Conservation (phyloP, 2,888 invertebrate genomes). For the Ashinkailepas kermadecensis region DNA sequence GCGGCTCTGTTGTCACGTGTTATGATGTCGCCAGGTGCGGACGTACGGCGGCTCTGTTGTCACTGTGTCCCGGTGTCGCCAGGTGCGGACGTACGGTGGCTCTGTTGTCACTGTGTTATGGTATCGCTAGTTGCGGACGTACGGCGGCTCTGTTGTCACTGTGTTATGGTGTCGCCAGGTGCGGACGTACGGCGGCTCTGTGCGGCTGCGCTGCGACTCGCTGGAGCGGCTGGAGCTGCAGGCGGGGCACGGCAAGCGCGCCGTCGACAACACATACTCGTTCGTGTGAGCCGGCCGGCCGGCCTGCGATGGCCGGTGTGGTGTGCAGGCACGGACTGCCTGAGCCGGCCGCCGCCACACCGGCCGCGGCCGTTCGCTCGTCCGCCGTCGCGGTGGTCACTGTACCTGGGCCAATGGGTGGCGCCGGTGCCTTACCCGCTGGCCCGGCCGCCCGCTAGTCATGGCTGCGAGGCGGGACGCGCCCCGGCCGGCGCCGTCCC, state of each 20-base stretch:
- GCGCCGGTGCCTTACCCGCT: background rate
- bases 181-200: conserved; percentile 70
- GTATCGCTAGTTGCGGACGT: too few relatives aligned
- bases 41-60: too few relatives aligned
- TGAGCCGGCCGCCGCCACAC: too few relatives aligned
- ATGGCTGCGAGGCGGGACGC: background rate
- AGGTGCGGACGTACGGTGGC: too few relatives aligned
- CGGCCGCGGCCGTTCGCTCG: too few relatives aligned
- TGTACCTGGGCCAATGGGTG: too few relatives aligned
- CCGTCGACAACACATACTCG: conserved; percentile 77
- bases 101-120: too few relatives aligned
- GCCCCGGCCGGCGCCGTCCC: background rate
- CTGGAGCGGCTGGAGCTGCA: conserved; percentile 59
- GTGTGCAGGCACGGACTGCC: too few relatives aligned
- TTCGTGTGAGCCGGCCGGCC: conserved; percentile 50
- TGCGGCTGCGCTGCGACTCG: conserved; percentile 68
- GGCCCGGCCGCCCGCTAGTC: background rate
- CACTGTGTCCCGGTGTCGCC: too few relatives aligned
- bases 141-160: background rate
- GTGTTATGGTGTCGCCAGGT: conserved; percentile 47
- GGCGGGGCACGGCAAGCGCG: conserved; percentile 43
- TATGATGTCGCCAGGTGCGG: too few relatives aligned
- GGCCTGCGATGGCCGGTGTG: background rate
- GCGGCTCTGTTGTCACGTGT: too few relatives aligned
- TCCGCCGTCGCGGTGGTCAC: too few relatives aligned